These are phyloP conservation scores for Erebia aethiops DNA, from an alignment of 2,888 invertebrate species.

Conservation along the genomic window DNA sequence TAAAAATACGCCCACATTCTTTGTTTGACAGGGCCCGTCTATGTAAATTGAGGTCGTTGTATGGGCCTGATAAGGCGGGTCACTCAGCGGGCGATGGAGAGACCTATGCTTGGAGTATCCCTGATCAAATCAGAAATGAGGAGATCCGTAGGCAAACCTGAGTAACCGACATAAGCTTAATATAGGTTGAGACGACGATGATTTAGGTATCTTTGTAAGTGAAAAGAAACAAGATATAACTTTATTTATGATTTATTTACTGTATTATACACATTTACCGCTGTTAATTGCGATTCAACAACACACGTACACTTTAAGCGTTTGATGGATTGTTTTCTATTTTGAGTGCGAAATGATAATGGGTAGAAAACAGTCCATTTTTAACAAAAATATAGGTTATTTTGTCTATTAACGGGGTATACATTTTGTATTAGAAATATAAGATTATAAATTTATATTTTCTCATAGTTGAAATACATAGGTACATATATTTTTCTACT, in stretches of 20 bases:
- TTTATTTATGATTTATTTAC: conserved; percentile 55
- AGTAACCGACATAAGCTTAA: no score
- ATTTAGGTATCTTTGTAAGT: background rate
- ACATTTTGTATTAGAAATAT: conserved; percentile 32
- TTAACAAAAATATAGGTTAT: conserved; percentile 72
- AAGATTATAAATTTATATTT: conserved; percentile 21
- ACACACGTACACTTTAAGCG: conserved; percentile 69
- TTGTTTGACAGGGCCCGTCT: no score
- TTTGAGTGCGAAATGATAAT: conserved; percentile 37
- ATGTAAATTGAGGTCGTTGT: no score
- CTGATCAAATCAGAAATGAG: no score
- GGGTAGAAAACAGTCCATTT: conserved; percentile 56
- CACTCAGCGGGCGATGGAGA: no score
- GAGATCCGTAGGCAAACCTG: no score
- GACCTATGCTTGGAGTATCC: no score
- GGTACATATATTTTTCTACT: conserved; percentile 9
- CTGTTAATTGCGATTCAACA: conserved; percentile 68
- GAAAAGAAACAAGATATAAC: conserved; percentile 56
- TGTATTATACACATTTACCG: conserved; percentile 63
- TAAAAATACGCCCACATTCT: no score
- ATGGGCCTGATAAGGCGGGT: no score
- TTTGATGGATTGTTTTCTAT: conserved; percentile 50
- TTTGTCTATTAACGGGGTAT: conserved; percentile 34
- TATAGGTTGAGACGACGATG: no score
- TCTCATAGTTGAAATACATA: background rate